Percentiles rank a stretch among this genome's conserved stretches.
Evolutionary conservation across 2,888 invertebrate genomes (phyloP).

Genomic region (Oscheius myriophilus): DNA sequence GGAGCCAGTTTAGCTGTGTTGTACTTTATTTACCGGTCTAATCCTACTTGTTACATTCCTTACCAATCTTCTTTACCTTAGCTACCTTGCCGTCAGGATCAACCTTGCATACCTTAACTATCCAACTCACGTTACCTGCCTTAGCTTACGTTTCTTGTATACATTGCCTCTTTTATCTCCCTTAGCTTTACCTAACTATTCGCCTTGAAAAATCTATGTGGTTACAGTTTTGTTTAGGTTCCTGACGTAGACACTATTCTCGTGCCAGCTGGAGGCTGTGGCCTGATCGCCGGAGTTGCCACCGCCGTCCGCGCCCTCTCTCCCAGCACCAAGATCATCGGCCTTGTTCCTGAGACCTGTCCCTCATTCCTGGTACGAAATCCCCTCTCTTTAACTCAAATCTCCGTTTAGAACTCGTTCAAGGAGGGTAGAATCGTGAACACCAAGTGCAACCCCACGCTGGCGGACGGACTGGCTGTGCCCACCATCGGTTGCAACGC

Average conservation of each 20-base stretch:
- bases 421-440: constrained; percentile 79
- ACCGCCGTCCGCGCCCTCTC: constrained; percentile 87
- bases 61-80: too few relatives aligned
- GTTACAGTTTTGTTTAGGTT: constrained; percentile 32
- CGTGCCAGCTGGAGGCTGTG: constrained; percentile 90
- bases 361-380: constrained; percentile 79
- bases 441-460: constrained; percentile 79
- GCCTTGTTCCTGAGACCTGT: constrained; percentile 89
- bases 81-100: too few relatives aligned
- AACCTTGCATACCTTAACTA: too few relatives aligned
- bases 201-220: too few relatives aligned
- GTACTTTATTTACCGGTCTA: too few relatives aligned
- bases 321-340: constrained; percentile 85
- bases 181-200: too few relatives aligned
- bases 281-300: constrained; percentile 87
- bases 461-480: constrained; percentile 89
- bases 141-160: too few relatives aligned
- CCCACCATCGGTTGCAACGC: constrained; percentile 87
- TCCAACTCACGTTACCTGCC: too few relatives aligned
- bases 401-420: constrained; percentile 78
- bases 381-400: too few relatives aligned
- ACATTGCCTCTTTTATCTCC: too few relatives aligned
- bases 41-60: too few relatives aligned
- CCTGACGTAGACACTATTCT: constrained; percentile 86
- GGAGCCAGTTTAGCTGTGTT: too few relatives aligned